These are phyloP conservation scores for Apotomis betuletana DNA, from an alignment of 2,888 invertebrate species.

Conservation along the genomic window DNA sequence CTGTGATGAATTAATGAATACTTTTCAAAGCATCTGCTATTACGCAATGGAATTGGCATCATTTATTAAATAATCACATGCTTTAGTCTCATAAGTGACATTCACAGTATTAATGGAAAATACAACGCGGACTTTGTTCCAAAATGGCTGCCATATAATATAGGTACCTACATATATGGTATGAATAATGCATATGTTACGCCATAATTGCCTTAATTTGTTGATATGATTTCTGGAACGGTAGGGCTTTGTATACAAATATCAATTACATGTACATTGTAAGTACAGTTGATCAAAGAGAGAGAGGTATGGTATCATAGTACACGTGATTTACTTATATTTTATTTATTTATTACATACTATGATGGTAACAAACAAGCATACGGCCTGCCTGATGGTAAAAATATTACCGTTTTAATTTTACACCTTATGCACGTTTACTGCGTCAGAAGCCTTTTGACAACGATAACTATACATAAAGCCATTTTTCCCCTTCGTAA, in stretches of 20 bases:
- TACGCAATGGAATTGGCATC: constrained; percentile 24
- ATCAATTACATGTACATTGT: not conserved
- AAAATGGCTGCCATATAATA: constrained; percentile 3
- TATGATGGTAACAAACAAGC: too few relatives aligned
- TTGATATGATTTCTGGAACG: constrained; percentile 6
- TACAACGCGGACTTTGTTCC: constrained; percentile 34
- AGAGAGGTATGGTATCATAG: not conserved
- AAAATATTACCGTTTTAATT: too few relatives aligned
- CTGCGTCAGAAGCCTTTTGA: too few relatives aligned
- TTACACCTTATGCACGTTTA: too few relatives aligned
- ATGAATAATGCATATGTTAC: not conserved
- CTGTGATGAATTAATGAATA: not conserved
- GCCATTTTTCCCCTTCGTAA: too few relatives aligned
- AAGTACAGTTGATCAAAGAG: too few relatives aligned
- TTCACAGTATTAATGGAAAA: constrained; percentile 10
- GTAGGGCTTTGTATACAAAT: not conserved
- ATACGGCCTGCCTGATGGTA: too few relatives aligned
- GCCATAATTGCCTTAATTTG: constrained; percentile 10
- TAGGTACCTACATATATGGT: too few relatives aligned
- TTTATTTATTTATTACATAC: too few relatives aligned
- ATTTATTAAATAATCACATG: constrained; percentile 17
- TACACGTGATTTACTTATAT: not conserved
- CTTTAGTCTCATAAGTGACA: constrained; percentile 3
- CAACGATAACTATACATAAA: too few relatives aligned
- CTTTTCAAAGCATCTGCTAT: constrained; percentile 4